These are phyloP conservation scores for Neoarius graeffei DNA, from an alignment of 2,113 vertebrate species.

Conservation along the genomic window DNA sequence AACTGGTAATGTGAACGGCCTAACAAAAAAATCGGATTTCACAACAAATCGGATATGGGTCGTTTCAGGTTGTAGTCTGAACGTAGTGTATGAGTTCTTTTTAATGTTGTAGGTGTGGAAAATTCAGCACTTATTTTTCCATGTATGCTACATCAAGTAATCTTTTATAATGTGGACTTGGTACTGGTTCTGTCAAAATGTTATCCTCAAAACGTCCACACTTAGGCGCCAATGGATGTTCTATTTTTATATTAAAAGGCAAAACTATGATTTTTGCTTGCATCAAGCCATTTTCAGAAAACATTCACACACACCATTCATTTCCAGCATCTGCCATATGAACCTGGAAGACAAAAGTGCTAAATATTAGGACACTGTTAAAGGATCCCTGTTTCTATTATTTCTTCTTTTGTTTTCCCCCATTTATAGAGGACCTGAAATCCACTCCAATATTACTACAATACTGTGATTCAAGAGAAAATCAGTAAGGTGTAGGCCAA, in stretches of 20 bases:
- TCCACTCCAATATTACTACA: slow-evolving; percentile 56
- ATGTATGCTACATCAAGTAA: slow-evolving; percentile 41
- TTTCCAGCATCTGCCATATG: slow-evolving; percentile 57
- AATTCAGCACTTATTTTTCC: slow-evolving; percentile 6
- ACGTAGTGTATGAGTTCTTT: too few relatives aligned
- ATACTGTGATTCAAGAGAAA: slow-evolving; percentile 53
- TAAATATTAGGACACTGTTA: slow-evolving; percentile 65
- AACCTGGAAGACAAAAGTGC: slow-evolving; percentile 77
- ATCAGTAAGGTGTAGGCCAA: slow-evolving; percentile 56
- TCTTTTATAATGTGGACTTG: slow-evolving; percentile 25
- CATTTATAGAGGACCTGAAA: slow-evolving; percentile 56
- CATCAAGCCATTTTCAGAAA: slow-evolving; percentile 60
- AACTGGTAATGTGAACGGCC: too few relatives aligned
- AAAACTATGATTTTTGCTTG: slow-evolving; percentile 51
- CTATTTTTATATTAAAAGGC: slow-evolving; percentile 57
- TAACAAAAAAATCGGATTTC: too few relatives aligned
- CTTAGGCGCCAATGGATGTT: slow-evolving; percentile 59
- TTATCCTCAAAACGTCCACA: slow-evolving; percentile 47
- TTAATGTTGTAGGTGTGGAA: slow-evolving; percentile 5
- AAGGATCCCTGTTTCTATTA: slow-evolving; percentile 59
- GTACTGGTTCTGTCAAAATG: slow-evolving; percentile 12
- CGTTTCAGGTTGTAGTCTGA: too few relatives aligned
- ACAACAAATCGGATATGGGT: too few relatives aligned
- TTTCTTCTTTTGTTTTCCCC: slow-evolving; percentile 47
- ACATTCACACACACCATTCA: slow-evolving; percentile 49